A percentile compares a stretch with the other conserved stretches of the same genome.
These are phyloP conservation scores for Trogon surrucura DNA, from an alignment of 2,113 vertebrate species.

Conservation along the genomic window DNA sequence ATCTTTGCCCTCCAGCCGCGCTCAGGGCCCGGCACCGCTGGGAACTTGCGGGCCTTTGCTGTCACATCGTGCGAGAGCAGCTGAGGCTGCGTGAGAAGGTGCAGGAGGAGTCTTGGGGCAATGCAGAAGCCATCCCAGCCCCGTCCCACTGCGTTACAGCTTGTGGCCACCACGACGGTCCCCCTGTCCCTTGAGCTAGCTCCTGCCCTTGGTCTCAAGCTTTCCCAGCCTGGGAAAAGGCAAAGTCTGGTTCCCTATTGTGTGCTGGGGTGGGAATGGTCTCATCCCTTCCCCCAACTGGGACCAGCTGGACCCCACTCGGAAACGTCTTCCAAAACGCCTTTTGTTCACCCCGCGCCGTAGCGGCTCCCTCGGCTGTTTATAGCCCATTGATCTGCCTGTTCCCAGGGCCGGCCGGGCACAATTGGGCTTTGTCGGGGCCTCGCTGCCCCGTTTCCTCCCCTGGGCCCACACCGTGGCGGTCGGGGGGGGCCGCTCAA, in stretches of 20 bases:
- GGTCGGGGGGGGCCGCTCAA: rapidly evolving
- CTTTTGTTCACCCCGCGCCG: background rate
- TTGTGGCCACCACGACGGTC: rapidly evolving
- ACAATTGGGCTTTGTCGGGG: constrained; percentile 7
- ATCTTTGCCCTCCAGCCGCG: background rate
- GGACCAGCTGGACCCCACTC: background rate
- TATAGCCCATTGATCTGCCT: constrained; percentile 23
- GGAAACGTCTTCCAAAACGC: background rate
- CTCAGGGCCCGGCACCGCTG: rapidly evolving
- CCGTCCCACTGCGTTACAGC: background rate
- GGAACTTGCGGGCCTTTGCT: background rate
- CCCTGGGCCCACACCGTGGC: rapidly evolving
- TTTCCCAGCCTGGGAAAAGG: background rate
- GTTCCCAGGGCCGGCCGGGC: constrained; percentile 1
- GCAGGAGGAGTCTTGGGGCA: background rate
- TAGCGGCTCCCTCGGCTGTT: background rate
- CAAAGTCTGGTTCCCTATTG: background rate
- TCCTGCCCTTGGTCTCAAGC: background rate
- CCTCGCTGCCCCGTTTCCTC: constrained; percentile 9
- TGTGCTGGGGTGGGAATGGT: background rate
- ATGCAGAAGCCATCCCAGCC: background rate
- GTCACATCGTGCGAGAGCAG: rapidly evolving
- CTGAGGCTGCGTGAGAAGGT: background rate
- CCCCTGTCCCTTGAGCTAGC: background rate
- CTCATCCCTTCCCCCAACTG: background rate